phyloP scores from a whole-genome alignment of 2,113 vertebrate species.

The Megaceryle maxima region DNA sequence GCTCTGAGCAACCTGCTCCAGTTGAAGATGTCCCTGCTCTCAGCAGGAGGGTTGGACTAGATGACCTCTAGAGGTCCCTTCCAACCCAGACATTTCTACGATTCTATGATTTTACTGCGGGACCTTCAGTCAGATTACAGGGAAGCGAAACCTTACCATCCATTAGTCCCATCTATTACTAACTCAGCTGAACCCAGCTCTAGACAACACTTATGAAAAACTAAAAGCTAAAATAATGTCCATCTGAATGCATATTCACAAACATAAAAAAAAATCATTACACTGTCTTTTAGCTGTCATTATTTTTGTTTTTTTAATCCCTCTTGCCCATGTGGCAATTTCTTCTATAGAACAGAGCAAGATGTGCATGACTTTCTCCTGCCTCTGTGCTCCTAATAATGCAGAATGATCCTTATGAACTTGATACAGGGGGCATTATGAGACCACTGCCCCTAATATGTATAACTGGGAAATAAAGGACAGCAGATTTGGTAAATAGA shows the following conservation, averaged over 20 bases:
- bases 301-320: not conserved
- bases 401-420: not conserved
- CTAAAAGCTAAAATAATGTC: not conserved
- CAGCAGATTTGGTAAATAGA: not conserved
- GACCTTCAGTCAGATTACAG: not conserved
- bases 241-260: rapidly evolving
- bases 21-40: too few species aligned
- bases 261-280: not conserved
- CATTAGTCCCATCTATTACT: not conserved
- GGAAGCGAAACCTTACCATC: not conserved
- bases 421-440: too few species aligned
- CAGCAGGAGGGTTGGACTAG: too few species aligned
- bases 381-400: not conserved
- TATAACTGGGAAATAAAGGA: not conserved
- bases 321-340: not conserved
- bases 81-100: too few species aligned
- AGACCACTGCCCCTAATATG: not conserved
- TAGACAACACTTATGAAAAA: not conserved
- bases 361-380: not conserved
- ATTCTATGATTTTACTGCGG: not conserved
- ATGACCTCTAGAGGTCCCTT: too few species aligned
- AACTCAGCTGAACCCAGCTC: not conserved
- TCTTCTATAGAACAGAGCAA: not conserved
- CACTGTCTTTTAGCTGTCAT: not conserved
- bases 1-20: too few species aligned